phyloP scores from a whole-genome alignment of 2,113 vertebrate species.

The Zosterops borbonicus region DNA sequence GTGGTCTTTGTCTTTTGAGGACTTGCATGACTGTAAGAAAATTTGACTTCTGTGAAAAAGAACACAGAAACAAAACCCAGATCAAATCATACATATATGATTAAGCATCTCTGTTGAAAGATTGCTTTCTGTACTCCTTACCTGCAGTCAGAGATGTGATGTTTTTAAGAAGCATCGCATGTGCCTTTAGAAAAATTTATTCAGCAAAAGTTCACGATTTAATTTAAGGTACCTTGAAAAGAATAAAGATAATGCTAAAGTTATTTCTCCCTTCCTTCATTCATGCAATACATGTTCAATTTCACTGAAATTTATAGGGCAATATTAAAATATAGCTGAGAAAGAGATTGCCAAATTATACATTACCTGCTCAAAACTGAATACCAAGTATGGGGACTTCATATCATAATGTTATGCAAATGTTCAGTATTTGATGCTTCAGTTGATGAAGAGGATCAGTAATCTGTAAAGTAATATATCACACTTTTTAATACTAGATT shows the following conservation, averaged over 20 bases:
- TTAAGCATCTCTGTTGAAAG: not conserved
- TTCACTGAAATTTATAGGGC: not conserved
- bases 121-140: not conserved
- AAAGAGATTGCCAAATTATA: not conserved
- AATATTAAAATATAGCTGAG: not conserved
- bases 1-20: slow-evolving; percentile 69
- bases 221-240: not conserved
- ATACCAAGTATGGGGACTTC: not conserved
- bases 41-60: slow-evolving; percentile 4
- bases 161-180: slow-evolving; percentile 11
- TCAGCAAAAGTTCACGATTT: not conserved
- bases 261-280: not conserved
- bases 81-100: not conserved
- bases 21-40: slow-evolving; percentile 4
- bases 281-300: not conserved
- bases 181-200: not conserved
- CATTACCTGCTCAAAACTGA: not conserved
- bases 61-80: not conserved
- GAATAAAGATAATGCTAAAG: not conserved
- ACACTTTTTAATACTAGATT: slow-evolving; percentile 57
- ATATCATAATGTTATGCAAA: not conserved
- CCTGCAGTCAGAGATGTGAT: not conserved
- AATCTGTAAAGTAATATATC: not conserved
- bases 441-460: not conserved
- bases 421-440: not conserved